Conservation (phyloP, 37 sponge, comb jelly and placozoan species). For the Aplysina aerophoba region DNA sequence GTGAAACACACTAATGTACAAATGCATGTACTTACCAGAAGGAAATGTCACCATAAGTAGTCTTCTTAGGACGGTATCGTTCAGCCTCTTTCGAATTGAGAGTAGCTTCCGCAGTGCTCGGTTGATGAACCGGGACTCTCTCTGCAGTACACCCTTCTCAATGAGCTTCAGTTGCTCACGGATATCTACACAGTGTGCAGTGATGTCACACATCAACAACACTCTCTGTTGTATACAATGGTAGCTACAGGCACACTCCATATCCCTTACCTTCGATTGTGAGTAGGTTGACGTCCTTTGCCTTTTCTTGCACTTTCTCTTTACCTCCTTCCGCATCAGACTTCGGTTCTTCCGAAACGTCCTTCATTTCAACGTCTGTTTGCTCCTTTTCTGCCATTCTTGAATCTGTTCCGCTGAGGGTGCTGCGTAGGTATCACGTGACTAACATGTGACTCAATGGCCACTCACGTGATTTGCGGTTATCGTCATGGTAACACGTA, state of each 20-base stretch:
- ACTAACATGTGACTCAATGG: neutral
- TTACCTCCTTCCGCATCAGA: slow-evolving; percentile 31
- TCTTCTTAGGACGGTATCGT: slow-evolving; percentile 69
- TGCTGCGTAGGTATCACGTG: slow-evolving; percentile 32
- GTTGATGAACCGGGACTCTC: slow-evolving; percentile 86
- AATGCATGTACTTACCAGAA: slow-evolving; percentile 38
- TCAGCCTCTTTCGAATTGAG: slow-evolving; percentile 72
- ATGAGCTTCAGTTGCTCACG: slow-evolving; percentile 83
- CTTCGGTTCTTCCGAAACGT: slow-evolving; percentile 38
- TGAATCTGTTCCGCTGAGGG: too few relatives aligned
- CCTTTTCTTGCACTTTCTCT: slow-evolving; percentile 29
- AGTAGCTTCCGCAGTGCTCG: slow-evolving; percentile 75
- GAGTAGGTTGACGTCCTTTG: slow-evolving; percentile 67
- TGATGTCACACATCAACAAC: neutral
- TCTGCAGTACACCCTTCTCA: slow-evolving; percentile 82
- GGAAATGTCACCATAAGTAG: slow-evolving; percentile 63
- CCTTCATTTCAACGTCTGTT: slow-evolving; percentile 73
- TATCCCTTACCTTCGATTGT: slow-evolving; percentile 64
- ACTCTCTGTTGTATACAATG: neutral
- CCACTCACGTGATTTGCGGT: too few relatives aligned
- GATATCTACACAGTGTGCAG: slow-evolving; percentile 61
- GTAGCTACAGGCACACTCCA: neutral
- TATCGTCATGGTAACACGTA: too few relatives aligned
- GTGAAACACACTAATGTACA: neutral
- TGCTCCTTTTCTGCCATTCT: neutral